Evolutionary conservation across 1,140 invertebrate species (phyloP).

Genomic region (Drosophila auraria): DNA sequence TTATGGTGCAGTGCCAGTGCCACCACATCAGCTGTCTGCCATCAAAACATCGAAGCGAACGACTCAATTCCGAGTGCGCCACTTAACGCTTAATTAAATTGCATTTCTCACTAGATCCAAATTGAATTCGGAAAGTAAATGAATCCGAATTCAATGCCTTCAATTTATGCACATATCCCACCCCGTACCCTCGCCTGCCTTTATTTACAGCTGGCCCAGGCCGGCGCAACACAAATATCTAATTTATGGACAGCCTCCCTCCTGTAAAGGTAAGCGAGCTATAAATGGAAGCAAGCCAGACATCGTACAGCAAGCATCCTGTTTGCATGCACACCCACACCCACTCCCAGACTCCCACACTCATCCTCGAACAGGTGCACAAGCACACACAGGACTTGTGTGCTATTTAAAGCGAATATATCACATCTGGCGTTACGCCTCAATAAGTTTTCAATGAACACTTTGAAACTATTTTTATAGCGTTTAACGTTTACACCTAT

Average conservation of each 20-base stretch:
- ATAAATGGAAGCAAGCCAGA: conserved; percentile 60
- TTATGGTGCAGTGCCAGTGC: conserved; percentile 26
- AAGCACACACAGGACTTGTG: conserved; percentile 26
- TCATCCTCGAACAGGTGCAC: conserved; percentile 17
- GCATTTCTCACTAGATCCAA: conserved; percentile 52
- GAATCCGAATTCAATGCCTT: conserved; percentile 29
- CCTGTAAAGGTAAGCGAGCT: conserved; percentile 36
- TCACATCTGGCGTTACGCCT: conserved; percentile 69
- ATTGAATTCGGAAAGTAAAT: conserved; percentile 55
- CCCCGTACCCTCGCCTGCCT: not conserved
- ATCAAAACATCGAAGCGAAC: conserved; percentile 25
- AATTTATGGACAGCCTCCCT: conserved; percentile 54
- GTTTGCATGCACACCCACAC: conserved; percentile 33
- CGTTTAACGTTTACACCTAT: conserved; percentile 65
- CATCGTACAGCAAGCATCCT: conserved; percentile 39
- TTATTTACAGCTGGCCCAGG: conserved; percentile 51
- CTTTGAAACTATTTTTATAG: conserved; percentile 82
- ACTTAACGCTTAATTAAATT: conserved; percentile 73
- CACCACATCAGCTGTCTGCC: conserved; percentile 57
- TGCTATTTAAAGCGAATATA: conserved; percentile 70
- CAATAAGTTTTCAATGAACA: conserved; percentile 82
- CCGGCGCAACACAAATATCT: conserved; percentile 39
- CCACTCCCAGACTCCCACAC: not conserved
- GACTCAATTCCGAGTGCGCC: conserved; percentile 36
- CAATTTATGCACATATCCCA: conserved; percentile 36